Percentiles rank a stretch among this genome's conserved stretches.
Conservation (phyloP, 2,113 vertebrate species). For the Hemiprocne comata region DNA sequence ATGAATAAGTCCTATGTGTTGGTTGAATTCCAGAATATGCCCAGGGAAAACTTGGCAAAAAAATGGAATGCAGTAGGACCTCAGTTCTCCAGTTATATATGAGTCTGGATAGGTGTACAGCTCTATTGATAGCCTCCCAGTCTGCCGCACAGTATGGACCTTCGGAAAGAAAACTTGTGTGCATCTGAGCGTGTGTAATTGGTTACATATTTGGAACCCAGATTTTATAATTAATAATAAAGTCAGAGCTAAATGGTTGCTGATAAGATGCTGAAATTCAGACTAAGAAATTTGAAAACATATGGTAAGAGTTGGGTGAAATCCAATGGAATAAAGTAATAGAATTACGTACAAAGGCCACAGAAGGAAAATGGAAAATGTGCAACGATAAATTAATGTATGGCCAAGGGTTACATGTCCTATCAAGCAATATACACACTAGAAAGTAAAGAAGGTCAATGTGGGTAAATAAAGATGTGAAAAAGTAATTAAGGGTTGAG, state of each 20-base stretch:
- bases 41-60: not conserved
- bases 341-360: constrained; percentile 62
- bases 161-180: not conserved
- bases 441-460: constrained; percentile 47
- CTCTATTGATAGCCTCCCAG: not conserved
- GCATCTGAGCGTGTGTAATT: constrained; percentile 4
- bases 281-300: constrained; percentile 53
- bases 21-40: not conserved
- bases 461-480: constrained; percentile 54
- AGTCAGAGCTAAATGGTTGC: constrained; percentile 54
- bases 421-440: constrained; percentile 36
- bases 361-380: constrained; percentile 67
- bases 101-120: not conserved
- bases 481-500: constrained; percentile 48
- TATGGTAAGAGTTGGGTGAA: constrained; percentile 58
- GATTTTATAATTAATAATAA: constrained; percentile 66
- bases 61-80: not conserved
- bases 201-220: constrained; percentile 37
- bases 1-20: constrained; percentile 12
- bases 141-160: not conserved
- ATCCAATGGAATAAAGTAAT: constrained; percentile 66
- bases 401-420: constrained; percentile 46
- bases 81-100: not conserved
- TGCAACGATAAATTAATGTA: constrained; percentile 63
- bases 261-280: constrained; percentile 65